Percentiles rank a stretch among this genome's conserved stretches.
Conservation (phyloP, 35 echinoderm and acorn worm genomes). For the Strongylocentrotus purpuratus region DNA sequence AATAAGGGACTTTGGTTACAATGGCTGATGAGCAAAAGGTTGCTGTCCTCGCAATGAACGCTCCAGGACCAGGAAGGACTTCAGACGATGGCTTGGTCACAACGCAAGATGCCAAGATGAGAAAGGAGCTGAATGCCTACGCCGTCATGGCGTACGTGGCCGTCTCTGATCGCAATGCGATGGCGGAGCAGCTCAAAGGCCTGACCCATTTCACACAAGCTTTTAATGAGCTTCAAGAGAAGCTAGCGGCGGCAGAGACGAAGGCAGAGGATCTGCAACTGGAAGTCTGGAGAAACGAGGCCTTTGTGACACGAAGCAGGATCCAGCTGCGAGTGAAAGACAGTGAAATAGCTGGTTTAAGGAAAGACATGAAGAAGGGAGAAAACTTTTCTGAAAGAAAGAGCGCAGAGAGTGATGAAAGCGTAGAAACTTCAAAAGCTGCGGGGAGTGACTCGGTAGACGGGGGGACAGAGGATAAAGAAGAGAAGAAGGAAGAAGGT, state of each 20-base stretch:
- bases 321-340: neutral
- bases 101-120: neutral
- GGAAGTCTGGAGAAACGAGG: slow-evolving; percentile 34
- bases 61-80: slow-evolving; percentile 1
- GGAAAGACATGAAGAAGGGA: neutral
- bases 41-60: neutral
- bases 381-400: neutral
- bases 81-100: neutral
- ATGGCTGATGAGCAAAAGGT: neutral
- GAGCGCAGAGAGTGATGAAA: neutral
- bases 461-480: no score
- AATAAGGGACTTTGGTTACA: neutral
- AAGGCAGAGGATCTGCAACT: neutral
- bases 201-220: neutral
- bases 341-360: neutral
- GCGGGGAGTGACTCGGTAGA: neutral
- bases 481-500: neutral
- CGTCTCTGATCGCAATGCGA: slow-evolving; percentile 38
- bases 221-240: neutral
- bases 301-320: neutral
- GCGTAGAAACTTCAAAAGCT: neutral
- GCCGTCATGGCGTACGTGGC: slow-evolving; percentile 38
- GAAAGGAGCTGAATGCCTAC: slow-evolving; percentile 28
- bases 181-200: slow-evolving; percentile 30
- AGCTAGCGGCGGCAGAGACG: neutral